Base-by-base conservation (phyloP, 2,113 vertebrate genomes). In the Tachysurus fulvidraco region DNA sequence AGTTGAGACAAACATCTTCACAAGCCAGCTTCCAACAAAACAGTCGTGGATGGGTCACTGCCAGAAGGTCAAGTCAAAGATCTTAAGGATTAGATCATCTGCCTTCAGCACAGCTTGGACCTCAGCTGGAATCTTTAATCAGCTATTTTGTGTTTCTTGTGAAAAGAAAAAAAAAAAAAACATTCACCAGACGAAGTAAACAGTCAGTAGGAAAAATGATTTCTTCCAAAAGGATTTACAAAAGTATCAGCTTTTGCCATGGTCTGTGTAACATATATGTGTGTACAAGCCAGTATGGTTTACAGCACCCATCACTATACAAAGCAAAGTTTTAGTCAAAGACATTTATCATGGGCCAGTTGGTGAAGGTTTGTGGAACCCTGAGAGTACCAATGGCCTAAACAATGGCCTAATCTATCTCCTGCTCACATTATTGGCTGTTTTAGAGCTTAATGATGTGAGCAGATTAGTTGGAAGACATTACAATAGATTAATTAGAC, bases 161-260 rank as follows among this genome's bases (percentile, higher is more conserved):
- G 36, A n/a, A 25, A 5, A 25, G 46, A 46, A 46, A n/a, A 36
- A 36, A 36, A 36, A 2, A 41, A 60, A 79, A 41, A 59, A 28
- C 57, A 16, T 64, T 81, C 36, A 46, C 57, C 2, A 41, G 36
- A 44, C 23, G 19, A 44, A 36, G 36, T 25, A 62, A 60, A 36
- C 28, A 50, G 28, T 81, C 54, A 55, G 30, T 14, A 21, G 78
- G 28, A 96, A 92, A 99, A 99, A 17, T 96, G 97, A 88, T 98
- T 97, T 87, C 96, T 97, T 86, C 96, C 96, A 90, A 97, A 97
- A 67, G 94, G 86, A 89, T 96, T 95, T 52, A 88, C 96, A 91
- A 96, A 96, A 59, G 88, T 90, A 91, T 88, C 92, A 81, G 95
- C 87, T 90, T 93, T 91, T 50, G 76, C 89, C 84, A 90, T 87